Conservation (phyloP, 1,140 invertebrate species). For the Acromyrmex heyeri region DNA sequence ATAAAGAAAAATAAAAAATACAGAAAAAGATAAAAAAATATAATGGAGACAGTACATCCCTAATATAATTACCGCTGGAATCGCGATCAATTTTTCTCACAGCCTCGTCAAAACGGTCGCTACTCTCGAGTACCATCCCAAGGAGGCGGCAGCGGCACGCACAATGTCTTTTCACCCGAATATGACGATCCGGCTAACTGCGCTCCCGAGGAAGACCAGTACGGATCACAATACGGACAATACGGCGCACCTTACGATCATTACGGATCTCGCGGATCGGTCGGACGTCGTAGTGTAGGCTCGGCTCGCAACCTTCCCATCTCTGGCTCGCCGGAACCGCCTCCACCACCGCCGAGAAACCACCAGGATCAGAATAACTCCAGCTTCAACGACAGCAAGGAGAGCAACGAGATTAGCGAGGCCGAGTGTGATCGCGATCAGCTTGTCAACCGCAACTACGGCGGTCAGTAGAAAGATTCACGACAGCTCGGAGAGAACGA, state of each 20-base stretch:
- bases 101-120: slow-evolving; percentile 92
- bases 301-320: slow-evolving; percentile 90
- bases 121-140: slow-evolving; percentile 89
- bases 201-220: slow-evolving; percentile 95
- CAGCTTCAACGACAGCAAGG: slow-evolving; percentile 96
- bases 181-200: slow-evolving; percentile 97
- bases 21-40: no score
- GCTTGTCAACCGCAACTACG: slow-evolving; percentile 91
- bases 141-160: slow-evolving; percentile 83
- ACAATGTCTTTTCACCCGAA: slow-evolving; percentile 89
- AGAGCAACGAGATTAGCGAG: slow-evolving; percentile 97
- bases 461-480: slow-evolving; percentile 88
- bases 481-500: slow-evolving; percentile 53
- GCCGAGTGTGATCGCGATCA: slow-evolving; percentile 96
- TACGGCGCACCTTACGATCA: slow-evolving; percentile 95
- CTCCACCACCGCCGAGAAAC: slow-evolving; percentile 92
- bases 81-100: slow-evolving; percentile 31
- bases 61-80: not conserved
- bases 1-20: no score
- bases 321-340: slow-evolving; percentile 92
- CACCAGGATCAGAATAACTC: slow-evolving; percentile 90
- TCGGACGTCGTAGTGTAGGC: slow-evolving; percentile 90
- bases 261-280: slow-evolving; percentile 93
- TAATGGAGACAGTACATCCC: no score
- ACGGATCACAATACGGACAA: slow-evolving; percentile 93